Percentiles rank a stretch among this genome's conserved stretches.
Conservation (phyloP, 2,113 vertebrate genomes). For the Nesoenas mayeri region DNA sequence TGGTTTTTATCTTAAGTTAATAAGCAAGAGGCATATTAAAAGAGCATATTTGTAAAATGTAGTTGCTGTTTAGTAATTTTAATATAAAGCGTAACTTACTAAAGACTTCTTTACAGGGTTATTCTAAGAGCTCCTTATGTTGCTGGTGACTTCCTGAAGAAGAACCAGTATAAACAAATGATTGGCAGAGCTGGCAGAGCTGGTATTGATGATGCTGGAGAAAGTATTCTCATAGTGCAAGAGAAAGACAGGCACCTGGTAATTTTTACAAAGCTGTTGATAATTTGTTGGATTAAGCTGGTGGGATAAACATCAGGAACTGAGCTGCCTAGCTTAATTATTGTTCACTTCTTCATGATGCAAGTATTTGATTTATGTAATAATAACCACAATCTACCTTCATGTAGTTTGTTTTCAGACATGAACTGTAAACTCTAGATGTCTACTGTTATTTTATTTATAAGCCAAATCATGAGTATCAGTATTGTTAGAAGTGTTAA, state of each 20-base stretch:
- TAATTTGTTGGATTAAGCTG: neutral
- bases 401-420: neutral
- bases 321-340: neutral
- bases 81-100: neutral
- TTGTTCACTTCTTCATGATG: neutral
- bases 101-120: slow-evolving; percentile 76
- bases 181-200: slow-evolving; percentile 93
- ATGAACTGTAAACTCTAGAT: neutral
- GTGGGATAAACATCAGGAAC: neutral
- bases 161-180: slow-evolving; percentile 96
- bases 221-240: slow-evolving; percentile 93
- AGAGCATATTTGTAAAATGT: neutral
- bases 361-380: neutral
- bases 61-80: neutral
- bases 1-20: neutral
- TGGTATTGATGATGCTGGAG: slow-evolving; percentile 88
- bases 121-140: slow-evolving; percentile 94
- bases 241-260: slow-evolving; percentile 88
- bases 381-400: neutral
- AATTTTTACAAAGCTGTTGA: neutral
- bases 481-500: neutral
- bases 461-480: neutral
- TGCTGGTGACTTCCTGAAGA: slow-evolving; percentile 88
- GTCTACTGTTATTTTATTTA: neutral
- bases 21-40: neutral